Evolutionary conservation across 2,888 invertebrate genomes (phyloP).

Genomic region (Parnassius mnemosyne): DNA sequence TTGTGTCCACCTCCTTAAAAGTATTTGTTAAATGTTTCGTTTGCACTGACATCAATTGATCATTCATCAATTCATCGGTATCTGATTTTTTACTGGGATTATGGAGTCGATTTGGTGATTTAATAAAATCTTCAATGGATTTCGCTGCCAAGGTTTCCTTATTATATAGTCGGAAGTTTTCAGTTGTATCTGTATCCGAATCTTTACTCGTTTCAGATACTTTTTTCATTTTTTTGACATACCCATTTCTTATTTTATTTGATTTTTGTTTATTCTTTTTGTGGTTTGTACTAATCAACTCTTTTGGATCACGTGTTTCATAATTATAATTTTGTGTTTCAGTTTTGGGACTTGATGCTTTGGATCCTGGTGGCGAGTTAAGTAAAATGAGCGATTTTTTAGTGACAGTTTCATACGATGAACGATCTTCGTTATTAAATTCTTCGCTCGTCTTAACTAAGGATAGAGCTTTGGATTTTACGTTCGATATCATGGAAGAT

Average conservation of each 20-base stretch:
- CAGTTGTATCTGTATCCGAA: conserved; percentile 43
- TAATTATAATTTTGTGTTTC: conserved; percentile 16
- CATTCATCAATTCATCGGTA: not conserved
- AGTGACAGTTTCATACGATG: conserved; percentile 46
- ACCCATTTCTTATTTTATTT: conserved; percentile 10
- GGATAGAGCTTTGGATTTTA: conserved; percentile 76
- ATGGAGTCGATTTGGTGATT: conserved; percentile 63
- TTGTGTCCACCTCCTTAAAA: conserved; percentile 25
- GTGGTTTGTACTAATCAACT: not conserved
- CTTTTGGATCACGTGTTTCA: not conserved
- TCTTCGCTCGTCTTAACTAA: conserved; percentile 67
- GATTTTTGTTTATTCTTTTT: not conserved
- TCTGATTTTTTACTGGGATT: conserved; percentile 21
- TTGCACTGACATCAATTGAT: conserved; percentile 1
- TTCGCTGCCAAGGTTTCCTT: conserved; percentile 43
- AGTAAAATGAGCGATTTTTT: conserved; percentile 55
- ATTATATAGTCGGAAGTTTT: conserved; percentile 46
- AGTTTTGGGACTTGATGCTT: conserved; percentile 45
- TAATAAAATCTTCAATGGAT: conserved; percentile 57
- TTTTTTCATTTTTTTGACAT: conserved; percentile 26
- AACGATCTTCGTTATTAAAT: conserved; percentile 44
- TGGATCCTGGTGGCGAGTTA: conserved; percentile 60
- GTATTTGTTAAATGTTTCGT: conserved; percentile 8
- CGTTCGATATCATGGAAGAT: conserved; percentile 73
- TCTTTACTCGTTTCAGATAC: conserved; percentile 32